Percentiles rank a stretch among this genome's conserved stretches.
Evolutionary conservation across 2,113 vertebrate species (phyloP).

Genomic region (Pseudorhombus dupliciocellatus): DNA sequence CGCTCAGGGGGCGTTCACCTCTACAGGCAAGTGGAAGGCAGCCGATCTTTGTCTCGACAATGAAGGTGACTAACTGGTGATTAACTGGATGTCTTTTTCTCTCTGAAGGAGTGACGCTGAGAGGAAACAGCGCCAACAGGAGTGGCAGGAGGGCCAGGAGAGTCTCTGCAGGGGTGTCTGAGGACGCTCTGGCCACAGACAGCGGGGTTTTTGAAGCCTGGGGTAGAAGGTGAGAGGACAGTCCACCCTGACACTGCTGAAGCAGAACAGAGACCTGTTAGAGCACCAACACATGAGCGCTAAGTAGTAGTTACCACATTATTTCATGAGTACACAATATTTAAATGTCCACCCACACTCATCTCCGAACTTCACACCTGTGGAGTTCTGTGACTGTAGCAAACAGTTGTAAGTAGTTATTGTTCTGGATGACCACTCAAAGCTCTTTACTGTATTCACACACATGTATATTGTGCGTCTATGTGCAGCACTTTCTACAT

Average conservation of each 20-base stretch:
- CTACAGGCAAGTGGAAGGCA: constrained; percentile 78
- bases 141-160: constrained; percentile 88
- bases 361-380: not conserved
- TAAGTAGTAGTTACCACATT: too few relatives aligned
- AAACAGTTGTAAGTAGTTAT: too few relatives aligned
- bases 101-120: constrained; percentile 87
- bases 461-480: too few relatives aligned
- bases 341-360: not conserved
- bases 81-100: not conserved
- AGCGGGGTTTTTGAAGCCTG: constrained; percentile 98
- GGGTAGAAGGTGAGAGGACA: constrained; percentile 88
- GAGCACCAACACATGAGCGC: not conserved
- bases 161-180: constrained; percentile 90
- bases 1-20: constrained; percentile 77
- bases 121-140: constrained; percentile 87
- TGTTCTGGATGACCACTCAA: too few relatives aligned
- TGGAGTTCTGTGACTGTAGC: not conserved
- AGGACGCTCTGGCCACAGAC: constrained; percentile 95
- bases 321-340: too few relatives aligned
- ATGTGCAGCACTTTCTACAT: too few relatives aligned
- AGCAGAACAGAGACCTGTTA: not conserved
- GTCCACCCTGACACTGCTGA: not conserved
- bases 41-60: not conserved
- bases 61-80: not conserved
- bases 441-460: too few relatives aligned